Conservation (phyloP, 2,113 vertebrate species). For the Canis aureus region DNA sequence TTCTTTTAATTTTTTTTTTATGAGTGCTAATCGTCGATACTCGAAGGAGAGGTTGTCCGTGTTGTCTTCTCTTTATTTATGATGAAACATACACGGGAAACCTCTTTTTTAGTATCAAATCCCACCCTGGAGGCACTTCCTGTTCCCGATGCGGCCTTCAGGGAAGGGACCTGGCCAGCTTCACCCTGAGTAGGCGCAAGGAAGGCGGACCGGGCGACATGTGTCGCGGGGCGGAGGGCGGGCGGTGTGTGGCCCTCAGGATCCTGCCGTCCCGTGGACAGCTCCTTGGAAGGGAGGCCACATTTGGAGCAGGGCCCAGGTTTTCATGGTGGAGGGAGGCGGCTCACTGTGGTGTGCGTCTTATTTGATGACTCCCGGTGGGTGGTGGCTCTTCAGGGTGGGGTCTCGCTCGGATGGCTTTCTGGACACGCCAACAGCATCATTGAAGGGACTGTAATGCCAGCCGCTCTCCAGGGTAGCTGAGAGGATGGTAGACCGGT, state of each 20-base stretch:
- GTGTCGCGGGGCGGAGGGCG: rapidly evolving
- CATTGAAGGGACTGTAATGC: not conserved
- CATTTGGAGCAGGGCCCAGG: rapidly evolving
- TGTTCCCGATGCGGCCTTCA: slow-evolving; percentile 60
- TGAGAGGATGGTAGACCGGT: slow-evolving; percentile 73
- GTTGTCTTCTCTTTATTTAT: slow-evolving; percentile 81
- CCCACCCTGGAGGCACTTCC: slow-evolving; percentile 74
- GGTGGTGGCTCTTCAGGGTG: not conserved
- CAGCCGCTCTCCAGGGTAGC: slow-evolving; percentile 44
- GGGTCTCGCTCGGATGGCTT: not conserved
- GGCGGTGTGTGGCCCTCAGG: not conserved
- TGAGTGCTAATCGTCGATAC: slow-evolving; percentile 62
- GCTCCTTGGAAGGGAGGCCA: not conserved
- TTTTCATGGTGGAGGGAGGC: not conserved
- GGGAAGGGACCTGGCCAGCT: slow-evolving; percentile 29
- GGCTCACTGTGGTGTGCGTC: rapidly evolving
- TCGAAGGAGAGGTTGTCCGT: slow-evolving; percentile 79
- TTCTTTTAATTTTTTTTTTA: not conserved
- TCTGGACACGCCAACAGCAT: not conserved
- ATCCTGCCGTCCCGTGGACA: rapidly evolving
- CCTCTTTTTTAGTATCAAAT: slow-evolving; percentile 80
- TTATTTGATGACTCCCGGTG: rapidly evolving
- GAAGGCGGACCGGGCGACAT: rapidly evolving
- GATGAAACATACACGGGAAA: slow-evolving; percentile 83
- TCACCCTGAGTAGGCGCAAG: not conserved